Percentiles rank a stretch among this genome's conserved stretches.
phyloP scores from a whole-genome alignment of 2,113 vertebrate species.

The Callorhinus ursinus region DNA sequence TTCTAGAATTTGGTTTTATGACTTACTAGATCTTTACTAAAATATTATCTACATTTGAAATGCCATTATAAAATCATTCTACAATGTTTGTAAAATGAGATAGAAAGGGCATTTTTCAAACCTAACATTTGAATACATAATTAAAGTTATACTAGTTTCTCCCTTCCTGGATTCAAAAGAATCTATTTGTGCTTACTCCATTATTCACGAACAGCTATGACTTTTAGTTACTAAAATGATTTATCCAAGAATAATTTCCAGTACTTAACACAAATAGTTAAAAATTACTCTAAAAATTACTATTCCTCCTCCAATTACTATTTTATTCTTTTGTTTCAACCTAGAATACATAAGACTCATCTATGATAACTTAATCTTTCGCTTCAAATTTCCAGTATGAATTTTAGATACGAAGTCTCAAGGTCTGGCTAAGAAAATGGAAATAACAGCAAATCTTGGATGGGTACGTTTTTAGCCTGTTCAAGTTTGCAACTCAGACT shows the following conservation, averaged over 20 bases:
- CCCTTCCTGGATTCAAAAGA: neutral
- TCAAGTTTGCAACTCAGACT: neutral
- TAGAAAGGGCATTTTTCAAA: neutral
- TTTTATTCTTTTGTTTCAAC: neutral
- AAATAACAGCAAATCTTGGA: conserved; percentile 51
- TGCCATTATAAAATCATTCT: neutral
- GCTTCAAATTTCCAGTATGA: conserved; percentile 35
- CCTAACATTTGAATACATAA: neutral
- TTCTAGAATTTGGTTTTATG: neutral
- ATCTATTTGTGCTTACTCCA: neutral
- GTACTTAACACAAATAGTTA: neutral
- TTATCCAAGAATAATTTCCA: neutral
- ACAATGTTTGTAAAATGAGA: neutral
- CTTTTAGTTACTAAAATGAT: conserved; percentile 26
- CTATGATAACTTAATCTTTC: neutral
- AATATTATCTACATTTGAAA: neutral
- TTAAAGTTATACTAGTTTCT: neutral
- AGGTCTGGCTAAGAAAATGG: conserved; percentile 8
- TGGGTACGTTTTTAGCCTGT: conserved; percentile 24
- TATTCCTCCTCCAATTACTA: neutral
- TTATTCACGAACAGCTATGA: neutral
- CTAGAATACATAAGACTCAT: neutral
- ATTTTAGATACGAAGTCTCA: neutral
- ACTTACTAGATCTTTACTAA: neutral
- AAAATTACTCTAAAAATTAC: neutral